Percentiles rank a stretch among this genome's conserved stretches.
phyloP scores from a whole-genome alignment of 2,797 vertebrate genomes.

The Danio kyathit region DNA sequence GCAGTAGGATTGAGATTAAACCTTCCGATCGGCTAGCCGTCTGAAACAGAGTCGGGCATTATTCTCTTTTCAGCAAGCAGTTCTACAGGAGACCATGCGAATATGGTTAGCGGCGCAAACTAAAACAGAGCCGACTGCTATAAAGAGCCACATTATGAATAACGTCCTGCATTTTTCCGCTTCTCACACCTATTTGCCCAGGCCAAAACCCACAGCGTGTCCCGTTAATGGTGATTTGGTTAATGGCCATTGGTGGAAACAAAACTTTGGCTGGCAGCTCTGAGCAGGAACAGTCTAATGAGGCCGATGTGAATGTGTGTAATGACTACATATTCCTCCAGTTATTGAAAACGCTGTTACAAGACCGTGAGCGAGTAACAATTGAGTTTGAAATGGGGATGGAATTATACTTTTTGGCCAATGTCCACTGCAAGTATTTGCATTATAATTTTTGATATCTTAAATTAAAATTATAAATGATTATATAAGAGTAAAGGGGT shows the following conservation, averaged over 20 bases:
- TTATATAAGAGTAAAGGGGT: no score
- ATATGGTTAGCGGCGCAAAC: slow-evolving; percentile 54
- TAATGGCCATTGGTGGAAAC: slow-evolving; percentile 46
- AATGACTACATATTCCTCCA: slow-evolving; percentile 33
- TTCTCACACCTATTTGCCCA: slow-evolving; percentile 47
- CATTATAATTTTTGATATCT: no score
- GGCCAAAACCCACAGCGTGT: slow-evolving; percentile 69
- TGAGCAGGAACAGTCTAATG: slow-evolving; percentile 33
- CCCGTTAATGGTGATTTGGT: slow-evolving; percentile 70
- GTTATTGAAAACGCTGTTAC: slow-evolving; percentile 27
- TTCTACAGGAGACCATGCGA: slow-evolving; percentile 33
- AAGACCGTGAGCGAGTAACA: not conserved
- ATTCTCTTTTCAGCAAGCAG: slow-evolving; percentile 45
- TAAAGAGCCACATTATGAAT: slow-evolving; percentile 57
- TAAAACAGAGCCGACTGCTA: slow-evolving; percentile 70
- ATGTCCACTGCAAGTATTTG: no score
- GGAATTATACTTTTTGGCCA: not conserved
- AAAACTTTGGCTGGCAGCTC: slow-evolving; percentile 26
- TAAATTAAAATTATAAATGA: no score
- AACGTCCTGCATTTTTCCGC: slow-evolving; percentile 37
- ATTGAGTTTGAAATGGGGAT: not conserved
- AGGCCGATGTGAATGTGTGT: slow-evolving; percentile 13
- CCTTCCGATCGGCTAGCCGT: slow-evolving; percentile 14
- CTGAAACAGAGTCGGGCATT: slow-evolving; percentile 34
- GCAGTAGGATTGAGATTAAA: slow-evolving; percentile 32